Percentiles rank a stretch among this genome's conserved stretches.
Evolutionary conservation across 2,797 vertebrate genomes (phyloP).

Genomic region (Heterohyrax brucei): DNA sequence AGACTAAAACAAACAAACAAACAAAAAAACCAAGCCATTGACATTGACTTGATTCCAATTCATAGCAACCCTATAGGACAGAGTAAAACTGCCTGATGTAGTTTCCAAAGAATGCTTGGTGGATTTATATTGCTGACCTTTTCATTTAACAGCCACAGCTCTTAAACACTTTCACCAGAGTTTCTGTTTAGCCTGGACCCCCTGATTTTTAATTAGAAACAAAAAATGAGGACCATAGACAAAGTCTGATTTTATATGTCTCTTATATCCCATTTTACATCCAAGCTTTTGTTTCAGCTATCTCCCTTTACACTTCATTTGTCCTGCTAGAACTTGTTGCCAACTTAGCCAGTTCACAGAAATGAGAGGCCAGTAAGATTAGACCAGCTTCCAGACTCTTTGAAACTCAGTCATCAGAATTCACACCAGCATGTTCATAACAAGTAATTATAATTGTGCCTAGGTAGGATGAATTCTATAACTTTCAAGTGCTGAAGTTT

Average conservation of each 20-base stretch:
- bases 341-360: background rate
- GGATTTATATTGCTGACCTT: no score
- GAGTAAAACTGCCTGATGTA: no score
- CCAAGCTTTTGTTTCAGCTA: background rate
- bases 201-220: slow-evolving; percentile 56
- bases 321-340: background rate
- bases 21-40: no score
- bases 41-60: no score
- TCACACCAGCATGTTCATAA: background rate
- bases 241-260: background rate
- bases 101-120: no score
- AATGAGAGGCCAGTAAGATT: background rate
- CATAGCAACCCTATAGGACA: no score
- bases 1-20: no score
- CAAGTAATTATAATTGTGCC: background rate
- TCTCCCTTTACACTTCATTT: background rate
- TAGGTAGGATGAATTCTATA: slow-evolving; percentile 41
- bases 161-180: no score
- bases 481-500: slow-evolving; percentile 56
- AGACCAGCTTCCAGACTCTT: background rate
- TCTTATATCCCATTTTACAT: background rate
- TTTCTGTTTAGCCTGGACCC: background rate
- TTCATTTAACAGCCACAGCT: no score
- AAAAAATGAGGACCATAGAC: background rate
- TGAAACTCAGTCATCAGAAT: background rate